Evolutionary conservation across 2,113 vertebrate genomes (phyloP).

Genomic region (Pygoscelis antarcticus): DNA sequence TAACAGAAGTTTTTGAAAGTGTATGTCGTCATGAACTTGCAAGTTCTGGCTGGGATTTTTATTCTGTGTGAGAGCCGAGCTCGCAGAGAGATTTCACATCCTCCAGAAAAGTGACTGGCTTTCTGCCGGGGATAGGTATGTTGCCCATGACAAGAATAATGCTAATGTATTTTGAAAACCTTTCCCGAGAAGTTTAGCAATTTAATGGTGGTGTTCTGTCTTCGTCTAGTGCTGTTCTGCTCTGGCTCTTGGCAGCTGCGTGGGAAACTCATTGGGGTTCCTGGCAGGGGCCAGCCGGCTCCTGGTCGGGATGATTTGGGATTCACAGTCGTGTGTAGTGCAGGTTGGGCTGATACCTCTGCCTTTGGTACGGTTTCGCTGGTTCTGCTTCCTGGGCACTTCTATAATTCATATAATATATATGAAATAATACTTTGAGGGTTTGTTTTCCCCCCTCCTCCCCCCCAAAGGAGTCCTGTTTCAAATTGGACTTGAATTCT

Average conservation of each 20-base stretch:
- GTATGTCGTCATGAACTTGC: neutral
- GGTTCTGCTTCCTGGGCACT: neutral
- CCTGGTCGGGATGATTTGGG: neutral
- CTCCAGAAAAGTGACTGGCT: neutral
- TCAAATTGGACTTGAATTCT: neutral
- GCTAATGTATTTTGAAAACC: neutral
- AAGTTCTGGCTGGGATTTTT: neutral
- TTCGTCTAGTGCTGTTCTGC: neutral
- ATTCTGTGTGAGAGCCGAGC: neutral
- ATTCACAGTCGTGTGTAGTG: accelerated
- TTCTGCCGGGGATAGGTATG: neutral
- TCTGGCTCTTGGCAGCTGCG: neutral
- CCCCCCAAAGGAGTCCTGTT: neutral
- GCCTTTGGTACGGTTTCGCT: neutral
- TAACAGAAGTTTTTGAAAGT: neutral
- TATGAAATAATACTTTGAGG: neutral
- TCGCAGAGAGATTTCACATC: neutral
- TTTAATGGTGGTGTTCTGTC: neutral
- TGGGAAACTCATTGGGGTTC: neutral
- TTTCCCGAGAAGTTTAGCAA: neutral
- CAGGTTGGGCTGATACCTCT: neutral
- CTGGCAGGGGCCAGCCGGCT: neutral
- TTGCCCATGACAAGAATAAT: neutral
- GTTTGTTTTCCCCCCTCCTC: neutral
- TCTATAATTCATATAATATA: neutral